Conservation (phyloP, 2,113 vertebrate species). For the Mormyrus lacerda region DNA sequence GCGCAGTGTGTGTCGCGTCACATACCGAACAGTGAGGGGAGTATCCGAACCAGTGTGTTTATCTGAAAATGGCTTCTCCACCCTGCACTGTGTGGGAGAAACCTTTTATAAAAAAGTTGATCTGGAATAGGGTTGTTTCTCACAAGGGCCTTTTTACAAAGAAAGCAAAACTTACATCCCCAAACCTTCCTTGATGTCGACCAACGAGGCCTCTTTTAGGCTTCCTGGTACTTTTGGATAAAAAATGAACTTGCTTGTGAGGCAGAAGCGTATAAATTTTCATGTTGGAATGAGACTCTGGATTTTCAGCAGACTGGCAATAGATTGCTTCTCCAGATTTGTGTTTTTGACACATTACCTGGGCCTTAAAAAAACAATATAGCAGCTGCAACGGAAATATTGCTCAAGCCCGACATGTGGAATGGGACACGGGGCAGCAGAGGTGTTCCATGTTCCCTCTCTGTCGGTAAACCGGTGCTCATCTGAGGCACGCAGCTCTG, state of each 20-base stretch:
- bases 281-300: background rate
- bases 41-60: background rate
- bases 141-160: background rate
- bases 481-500: background rate
- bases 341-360: background rate
- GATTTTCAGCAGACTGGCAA: background rate
- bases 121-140: background rate
- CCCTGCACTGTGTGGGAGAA: background rate
- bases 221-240: background rate
- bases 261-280: background rate
- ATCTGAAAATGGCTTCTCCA: background rate
- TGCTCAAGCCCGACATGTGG: background rate
- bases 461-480: background rate
- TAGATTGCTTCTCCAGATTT: background rate
- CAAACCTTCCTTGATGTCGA: background rate
- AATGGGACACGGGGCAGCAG: background rate
- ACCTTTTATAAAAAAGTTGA: background rate
- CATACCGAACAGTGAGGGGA: background rate
- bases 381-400: background rate
- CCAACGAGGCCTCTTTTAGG: background rate
- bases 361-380: background rate
- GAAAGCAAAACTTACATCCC: background rate
- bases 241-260: background rate
- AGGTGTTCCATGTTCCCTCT: background rate
- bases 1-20: background rate